A percentile compares a stretch with the other conserved stretches of the same genome.
These are phyloP conservation scores for Prionace glauca DNA, from an alignment of 2,797 vertebrate species.

Conservation along the genomic window DNA sequence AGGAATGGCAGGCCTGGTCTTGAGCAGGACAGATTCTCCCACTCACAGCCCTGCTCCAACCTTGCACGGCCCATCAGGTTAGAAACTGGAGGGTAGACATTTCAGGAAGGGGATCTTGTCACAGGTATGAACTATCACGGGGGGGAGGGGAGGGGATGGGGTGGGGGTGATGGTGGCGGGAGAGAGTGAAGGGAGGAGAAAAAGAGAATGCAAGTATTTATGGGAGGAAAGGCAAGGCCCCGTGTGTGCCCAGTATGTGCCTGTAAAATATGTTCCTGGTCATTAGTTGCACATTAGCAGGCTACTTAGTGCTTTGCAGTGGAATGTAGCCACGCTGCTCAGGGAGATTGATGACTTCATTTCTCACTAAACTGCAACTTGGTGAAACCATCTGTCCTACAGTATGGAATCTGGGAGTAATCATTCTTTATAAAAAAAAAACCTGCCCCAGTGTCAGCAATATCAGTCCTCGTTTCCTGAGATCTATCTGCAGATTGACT, in stretches of 20 bases:
- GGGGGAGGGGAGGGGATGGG: neutral
- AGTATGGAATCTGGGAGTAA: neutral
- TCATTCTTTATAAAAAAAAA: neutral
- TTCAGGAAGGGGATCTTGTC: neutral
- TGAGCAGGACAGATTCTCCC: neutral
- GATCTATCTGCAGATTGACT: neutral
- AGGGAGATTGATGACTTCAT: neutral
- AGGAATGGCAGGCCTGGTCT: neutral
- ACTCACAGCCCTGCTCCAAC: neutral
- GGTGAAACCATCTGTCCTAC: neutral
- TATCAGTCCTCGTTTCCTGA: neutral
- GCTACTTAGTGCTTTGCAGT: neutral
- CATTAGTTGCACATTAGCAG: conserved; percentile 9
- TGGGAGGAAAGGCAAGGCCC: neutral
- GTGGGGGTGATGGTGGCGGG: neutral
- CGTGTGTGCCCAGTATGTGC: neutral
- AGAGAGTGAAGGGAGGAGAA: neutral
- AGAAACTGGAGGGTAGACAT: neutral
- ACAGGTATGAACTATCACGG: neutral
- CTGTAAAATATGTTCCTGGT: neutral
- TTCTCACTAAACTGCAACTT: neutral
- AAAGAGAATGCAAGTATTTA: neutral
- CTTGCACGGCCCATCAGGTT: too few relatives aligned
- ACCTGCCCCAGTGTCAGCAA: neutral
- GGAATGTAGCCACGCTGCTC: neutral